phyloP scores from a whole-genome alignment of 2,797 vertebrate species.

The Agapornis canus region DNA sequence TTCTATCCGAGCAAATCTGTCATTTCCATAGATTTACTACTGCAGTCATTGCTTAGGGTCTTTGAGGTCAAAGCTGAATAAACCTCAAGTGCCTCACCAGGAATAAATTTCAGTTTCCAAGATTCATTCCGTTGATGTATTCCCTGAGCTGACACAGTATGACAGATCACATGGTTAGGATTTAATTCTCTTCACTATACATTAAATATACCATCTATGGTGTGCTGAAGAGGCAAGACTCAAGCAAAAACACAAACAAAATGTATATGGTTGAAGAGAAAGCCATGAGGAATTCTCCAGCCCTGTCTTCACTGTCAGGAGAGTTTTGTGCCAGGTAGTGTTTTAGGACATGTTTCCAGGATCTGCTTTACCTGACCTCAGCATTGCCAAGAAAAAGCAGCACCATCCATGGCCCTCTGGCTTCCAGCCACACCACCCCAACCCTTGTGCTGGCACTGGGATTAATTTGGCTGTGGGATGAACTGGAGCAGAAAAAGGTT shows the following conservation, averaged over 20 bases:
- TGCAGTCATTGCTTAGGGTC: background rate
- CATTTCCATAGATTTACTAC: background rate
- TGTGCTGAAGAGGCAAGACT: background rate
- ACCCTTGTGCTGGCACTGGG: background rate
- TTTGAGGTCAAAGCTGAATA: background rate
- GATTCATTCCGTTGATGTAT: background rate
- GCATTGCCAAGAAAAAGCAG: background rate
- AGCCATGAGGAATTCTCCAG: background rate
- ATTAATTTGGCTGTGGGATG: background rate
- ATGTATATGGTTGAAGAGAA: background rate
- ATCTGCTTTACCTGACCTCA: background rate
- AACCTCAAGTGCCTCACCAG: background rate
- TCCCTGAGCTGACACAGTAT: background rate
- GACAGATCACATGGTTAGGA: background rate
- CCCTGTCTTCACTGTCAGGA: background rate
- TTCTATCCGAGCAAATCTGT: background rate
- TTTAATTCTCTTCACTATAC: background rate
- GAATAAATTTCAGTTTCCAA: constrained; percentile 29
- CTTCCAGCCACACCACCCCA: background rate
- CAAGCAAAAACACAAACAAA: background rate
- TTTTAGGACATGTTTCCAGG: background rate
- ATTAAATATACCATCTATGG: background rate
- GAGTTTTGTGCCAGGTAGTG: background rate
- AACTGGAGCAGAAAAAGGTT: background rate
- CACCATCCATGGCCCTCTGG: background rate